Evolutionary conservation across 2,113 vertebrate species (phyloP), one percentile per base, ranked within the genome.

Genomic region (Reinhardtius hippoglossoides): DNA sequence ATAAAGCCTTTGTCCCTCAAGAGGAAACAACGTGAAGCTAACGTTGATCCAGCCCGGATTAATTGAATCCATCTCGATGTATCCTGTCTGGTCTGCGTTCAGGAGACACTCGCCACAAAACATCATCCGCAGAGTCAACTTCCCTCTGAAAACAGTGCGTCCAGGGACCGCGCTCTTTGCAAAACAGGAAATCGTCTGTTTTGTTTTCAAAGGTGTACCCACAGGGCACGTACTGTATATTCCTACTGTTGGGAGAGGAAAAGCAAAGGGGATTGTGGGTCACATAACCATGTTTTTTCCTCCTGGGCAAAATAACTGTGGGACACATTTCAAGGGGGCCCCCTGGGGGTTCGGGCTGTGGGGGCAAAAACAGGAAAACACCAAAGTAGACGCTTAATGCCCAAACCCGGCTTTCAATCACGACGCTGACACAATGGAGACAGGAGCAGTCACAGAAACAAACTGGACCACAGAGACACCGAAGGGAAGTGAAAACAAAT

Each of bases 171-270:
- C 16, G 77, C 31, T 80, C 67, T 65, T 44, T 71, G 70, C 74
- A 84, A 91, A 92, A 91, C 89, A 92, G 92, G 89, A 92, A 89
- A 85, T 63, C 27, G 52, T 69, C 42, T 73, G 66, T 90, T 92
- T 91, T 85, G 42, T 79, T 92, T 87, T 85, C 23, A 81, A 77
- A 87, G 26, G 58, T 80, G 58, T 59, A 82, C 84, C 91, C 80
- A 37, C 76, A 64, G 79, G 83, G 62, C 54, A 35, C 50, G 59
- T 35, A 9, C 61, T 15, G n/a, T 42, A 83, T 6, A 55, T 78
- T 87, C 71, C 54, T 67, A 55, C 76, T 65, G 71, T 20, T 77
- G 57, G 65, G 68, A 77, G 31, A 76, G 79, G 78, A 79, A 90
- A 78, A 82, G 82, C 69, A 64, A 66, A 42, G 52, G 74, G 76